A percentile compares a stretch with the other conserved stretches of the same genome.
These are phyloP conservation scores for Nezara viridula DNA, from an alignment of 2,888 invertebrate species.

Conservation along the genomic window DNA sequence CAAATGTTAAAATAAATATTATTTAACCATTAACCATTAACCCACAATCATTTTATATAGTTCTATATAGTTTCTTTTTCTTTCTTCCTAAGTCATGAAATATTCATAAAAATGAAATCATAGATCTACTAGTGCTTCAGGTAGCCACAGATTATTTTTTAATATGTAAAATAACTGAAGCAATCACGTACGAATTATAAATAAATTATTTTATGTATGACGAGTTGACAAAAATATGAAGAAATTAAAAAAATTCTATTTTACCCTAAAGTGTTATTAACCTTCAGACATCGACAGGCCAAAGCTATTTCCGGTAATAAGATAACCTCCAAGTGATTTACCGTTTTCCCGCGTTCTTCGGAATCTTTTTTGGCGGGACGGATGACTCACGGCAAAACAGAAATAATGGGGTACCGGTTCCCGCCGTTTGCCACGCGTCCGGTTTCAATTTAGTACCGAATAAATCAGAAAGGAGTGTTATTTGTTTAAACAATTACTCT, in stretches of 20 bases:
- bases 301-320: neutral
- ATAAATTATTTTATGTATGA: no score
- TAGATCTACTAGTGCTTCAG: no score
- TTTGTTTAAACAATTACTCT: constrained; percentile 43
- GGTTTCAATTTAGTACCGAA: constrained; percentile 38
- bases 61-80: no score
- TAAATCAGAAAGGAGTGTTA: constrained; percentile 18
- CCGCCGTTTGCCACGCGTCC: constrained; percentile 20
- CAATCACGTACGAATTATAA: no score
- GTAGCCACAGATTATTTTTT: no score
- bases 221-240: no score
- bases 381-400: constrained; percentile 7
- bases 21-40: no score
- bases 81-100: no score
- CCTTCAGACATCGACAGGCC: neutral
- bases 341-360: neutral
- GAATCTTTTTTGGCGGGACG: neutral
- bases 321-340: neutral
- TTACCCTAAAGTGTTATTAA: neutral
- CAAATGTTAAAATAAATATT: no score
- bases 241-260: neutral
- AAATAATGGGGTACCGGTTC: constrained; percentile 45
- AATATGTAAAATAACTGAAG: no score
- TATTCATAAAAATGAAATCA: no score
- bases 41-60: no score